phyloP scores from a whole-genome alignment of 1,140 invertebrate species.

The Calephelis nemesis region DNA sequence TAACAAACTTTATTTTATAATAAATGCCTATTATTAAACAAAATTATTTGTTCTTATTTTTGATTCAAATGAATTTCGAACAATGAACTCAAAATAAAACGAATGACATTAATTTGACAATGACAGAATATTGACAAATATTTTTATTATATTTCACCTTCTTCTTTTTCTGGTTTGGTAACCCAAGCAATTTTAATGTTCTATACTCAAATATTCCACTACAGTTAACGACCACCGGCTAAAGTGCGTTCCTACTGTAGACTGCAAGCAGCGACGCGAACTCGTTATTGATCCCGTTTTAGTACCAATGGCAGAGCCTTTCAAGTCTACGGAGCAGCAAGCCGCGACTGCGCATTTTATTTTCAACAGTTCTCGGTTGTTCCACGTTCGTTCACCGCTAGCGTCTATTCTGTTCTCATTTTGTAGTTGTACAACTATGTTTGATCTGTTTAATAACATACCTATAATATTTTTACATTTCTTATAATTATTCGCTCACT shows the following conservation, averaged over 20 bases:
- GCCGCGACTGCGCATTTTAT: neutral
- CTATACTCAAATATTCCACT: neutral
- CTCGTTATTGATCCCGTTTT: constrained; percentile 13
- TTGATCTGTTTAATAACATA: neutral
- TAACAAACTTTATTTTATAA: neutral
- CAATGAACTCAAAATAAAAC: no score
- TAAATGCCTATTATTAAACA: no score
- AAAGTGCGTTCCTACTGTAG: neutral
- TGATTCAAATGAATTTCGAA: no score
- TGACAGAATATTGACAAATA: no score
- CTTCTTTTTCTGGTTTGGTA: no score
- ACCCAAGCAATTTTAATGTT: neutral
- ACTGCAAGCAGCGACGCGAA: constrained; percentile 6
- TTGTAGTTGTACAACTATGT: neutral
- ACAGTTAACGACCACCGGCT: neutral
- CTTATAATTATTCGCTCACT: no score
- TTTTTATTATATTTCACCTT: no score
- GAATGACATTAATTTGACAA: no score
- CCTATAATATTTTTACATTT: no score
- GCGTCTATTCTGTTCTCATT: neutral
- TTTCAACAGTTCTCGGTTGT: neutral
- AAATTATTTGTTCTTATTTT: no score
- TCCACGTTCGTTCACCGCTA: neutral
- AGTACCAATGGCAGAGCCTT: neutral
- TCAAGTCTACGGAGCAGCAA: neutral